Conservation (phyloP, 2,888 invertebrate genomes). For the Synergus umbraculus region DNA sequence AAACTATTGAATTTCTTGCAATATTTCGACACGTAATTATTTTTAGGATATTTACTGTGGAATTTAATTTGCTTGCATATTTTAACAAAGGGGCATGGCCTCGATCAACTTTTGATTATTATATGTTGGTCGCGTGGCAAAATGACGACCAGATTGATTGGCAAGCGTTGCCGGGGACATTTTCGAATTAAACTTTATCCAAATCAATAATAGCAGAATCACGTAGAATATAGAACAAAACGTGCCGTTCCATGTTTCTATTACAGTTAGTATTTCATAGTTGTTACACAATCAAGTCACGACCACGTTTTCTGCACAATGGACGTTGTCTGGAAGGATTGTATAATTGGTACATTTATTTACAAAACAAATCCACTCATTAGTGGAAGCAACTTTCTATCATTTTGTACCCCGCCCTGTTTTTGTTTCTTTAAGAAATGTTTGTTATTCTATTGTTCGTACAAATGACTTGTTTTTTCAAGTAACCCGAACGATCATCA, state of each 20-base stretch:
- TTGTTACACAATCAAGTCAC: conserved; percentile 26
- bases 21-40: neutral
- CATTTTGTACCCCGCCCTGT: neutral
- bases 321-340: neutral
- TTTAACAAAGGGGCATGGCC: neutral
- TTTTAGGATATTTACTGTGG: no score
- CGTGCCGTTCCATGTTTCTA: neutral
- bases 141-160: neutral
- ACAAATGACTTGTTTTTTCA: neutral
- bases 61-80: conserved; percentile 9
- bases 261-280: neutral
- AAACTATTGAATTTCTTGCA: neutral
- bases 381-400: neutral
- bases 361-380: neutral
- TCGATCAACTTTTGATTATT: neutral
- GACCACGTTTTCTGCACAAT: neutral
- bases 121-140: neutral
- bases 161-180: conserved; percentile 12
- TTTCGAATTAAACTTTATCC: conserved; percentile 29
- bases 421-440: no score
- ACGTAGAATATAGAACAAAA: conserved; percentile 7
- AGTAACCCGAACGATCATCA: no score
- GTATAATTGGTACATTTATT: conserved; percentile 1
- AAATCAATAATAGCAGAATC: conserved; percentile 26
- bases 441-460: neutral